Base-by-base conservation (phyloP, 2,113 vertebrate species). In the Mohoua ochrocephala region DNA sequence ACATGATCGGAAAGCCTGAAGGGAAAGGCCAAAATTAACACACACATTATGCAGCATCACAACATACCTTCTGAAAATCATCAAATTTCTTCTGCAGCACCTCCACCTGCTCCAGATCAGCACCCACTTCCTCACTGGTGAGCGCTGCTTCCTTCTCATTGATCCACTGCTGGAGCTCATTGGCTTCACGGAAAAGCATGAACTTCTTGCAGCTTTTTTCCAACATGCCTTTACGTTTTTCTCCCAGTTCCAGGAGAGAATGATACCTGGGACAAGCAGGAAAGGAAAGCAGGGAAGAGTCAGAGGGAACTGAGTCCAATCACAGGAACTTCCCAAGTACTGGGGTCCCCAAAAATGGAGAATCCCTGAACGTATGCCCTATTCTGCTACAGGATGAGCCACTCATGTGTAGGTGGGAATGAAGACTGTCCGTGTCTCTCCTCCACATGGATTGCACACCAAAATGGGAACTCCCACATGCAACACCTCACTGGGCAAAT, bases 161-260 rank as follows among this genome's bases (percentile, higher is more conserved):
- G 97, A 99, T 99, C 99, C 99, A 99, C 96, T 99, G 99, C 92
- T 99, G 99, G 3, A 99, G 98, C 91, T 99, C 99, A 0, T 98
- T 99, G 6, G 99, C 99, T 52, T 99, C 99, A 2, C 99, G 99
- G 98, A 99, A 99, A 83, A 99, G 87, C 99, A 99, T 99, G 53
- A 99, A 99, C 94, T 99, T 99, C 97, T 99, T 99, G 92, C 99
- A 99, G 95, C 99, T 99, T 97, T 99, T 99, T 97, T 99, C 99
- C 78, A 99, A 87, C 99, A 99, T 99, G 97, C 98, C 98, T 93
- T 99, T 99, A 10, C 99, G 98, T 76, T 99, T 99, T 92, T 99
- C 99, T 8, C 99, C 99, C 94, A 99, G 97, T 39, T 99, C 99
- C 87, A 98, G 95, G 78, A 99, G 98, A 23, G 99, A 99, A 6